Evolutionary conservation across 2,797 vertebrate genomes (phyloP).

Genomic region (Fratercula arctica): DNA sequence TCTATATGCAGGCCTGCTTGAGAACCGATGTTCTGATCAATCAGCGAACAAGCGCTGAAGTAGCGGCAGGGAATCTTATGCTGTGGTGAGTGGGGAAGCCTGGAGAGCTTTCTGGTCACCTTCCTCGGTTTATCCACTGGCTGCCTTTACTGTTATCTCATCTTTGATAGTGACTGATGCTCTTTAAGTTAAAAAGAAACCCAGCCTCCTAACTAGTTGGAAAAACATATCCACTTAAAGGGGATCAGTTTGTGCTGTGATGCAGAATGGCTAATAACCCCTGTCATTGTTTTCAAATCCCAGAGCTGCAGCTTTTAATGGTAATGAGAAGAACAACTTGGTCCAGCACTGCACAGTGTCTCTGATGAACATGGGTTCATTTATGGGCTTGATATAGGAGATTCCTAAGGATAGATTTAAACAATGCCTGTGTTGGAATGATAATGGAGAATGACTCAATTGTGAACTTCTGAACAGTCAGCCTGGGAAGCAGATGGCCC

Average conservation of each 20-base stretch:
- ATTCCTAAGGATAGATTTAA: background rate
- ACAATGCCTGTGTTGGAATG: background rate
- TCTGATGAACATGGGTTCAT: background rate
- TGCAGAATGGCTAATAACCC: background rate
- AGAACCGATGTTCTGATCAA: background rate
- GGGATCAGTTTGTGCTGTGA: background rate
- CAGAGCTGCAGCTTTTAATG: background rate
- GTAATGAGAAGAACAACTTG: background rate
- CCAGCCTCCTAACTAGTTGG: background rate
- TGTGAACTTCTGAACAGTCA: background rate
- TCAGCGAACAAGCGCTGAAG: background rate
- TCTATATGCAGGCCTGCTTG: background rate
- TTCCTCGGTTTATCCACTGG: background rate
- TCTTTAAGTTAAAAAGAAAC: background rate
- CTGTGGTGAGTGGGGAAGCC: background rate
- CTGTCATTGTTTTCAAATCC: background rate
- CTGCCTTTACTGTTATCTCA: background rate
- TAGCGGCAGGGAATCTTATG: background rate
- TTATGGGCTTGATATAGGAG: background rate
- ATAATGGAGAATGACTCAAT: background rate
- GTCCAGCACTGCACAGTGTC: background rate
- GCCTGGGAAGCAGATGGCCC: background rate
- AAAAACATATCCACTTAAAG: background rate
- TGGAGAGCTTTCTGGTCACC: background rate
- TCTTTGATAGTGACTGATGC: background rate